Evolutionary conservation across 2,888 invertebrate genomes (phyloP), one percentile per base, ranked within the genome.

Genomic region (Ptilodon capucinus): DNA sequence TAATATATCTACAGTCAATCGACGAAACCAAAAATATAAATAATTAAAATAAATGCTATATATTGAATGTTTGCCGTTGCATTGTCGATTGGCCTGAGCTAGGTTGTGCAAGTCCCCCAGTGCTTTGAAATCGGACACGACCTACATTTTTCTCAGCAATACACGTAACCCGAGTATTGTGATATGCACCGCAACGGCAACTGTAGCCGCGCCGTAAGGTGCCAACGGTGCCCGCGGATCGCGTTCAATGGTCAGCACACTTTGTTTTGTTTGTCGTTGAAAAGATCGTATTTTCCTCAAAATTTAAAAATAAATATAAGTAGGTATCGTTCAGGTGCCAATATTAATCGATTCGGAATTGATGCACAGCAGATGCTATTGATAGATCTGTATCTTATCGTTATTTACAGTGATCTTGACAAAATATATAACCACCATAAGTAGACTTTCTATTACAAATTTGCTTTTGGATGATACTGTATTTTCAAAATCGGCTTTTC

Each of bases 51-150:
- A 56, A 55, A 50, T 30, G 52, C 43, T 50, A 55, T n/a, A 52
- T 62, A 68, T 71, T 57, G 65, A 65, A 70, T 70, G 69, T 68
- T 55, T 47, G 57, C 50, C 58, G 60, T 61, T 57, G 54, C 59
- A 64, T 68, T 65, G 61, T 61, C 58, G 52, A 68, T 65, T 63
- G 66, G 58, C 72, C 54, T 48, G 58, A 62, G 46, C 57, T 59
- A 62, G 55, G 73, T 81, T 79, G 75, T 81, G 83, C 76, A 80
- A 79, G 75, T 78, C 74, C 71, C 74, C 70, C 75, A 71, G 74
- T 73, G 68, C 81, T 81, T 84, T 86, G 86, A 82, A 84, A 86
- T 84, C 74, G 68, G 79, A 86, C 71, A 70, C 83, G 81, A 75
- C 80, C 81, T 71, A 83, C 85, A 86, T 87, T 84, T 81, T 86